Percentiles rank a stretch among this genome's conserved stretches.
Conservation (phyloP, 2,113 vertebrate genomes). For the Donacobius atricapilla region DNA sequence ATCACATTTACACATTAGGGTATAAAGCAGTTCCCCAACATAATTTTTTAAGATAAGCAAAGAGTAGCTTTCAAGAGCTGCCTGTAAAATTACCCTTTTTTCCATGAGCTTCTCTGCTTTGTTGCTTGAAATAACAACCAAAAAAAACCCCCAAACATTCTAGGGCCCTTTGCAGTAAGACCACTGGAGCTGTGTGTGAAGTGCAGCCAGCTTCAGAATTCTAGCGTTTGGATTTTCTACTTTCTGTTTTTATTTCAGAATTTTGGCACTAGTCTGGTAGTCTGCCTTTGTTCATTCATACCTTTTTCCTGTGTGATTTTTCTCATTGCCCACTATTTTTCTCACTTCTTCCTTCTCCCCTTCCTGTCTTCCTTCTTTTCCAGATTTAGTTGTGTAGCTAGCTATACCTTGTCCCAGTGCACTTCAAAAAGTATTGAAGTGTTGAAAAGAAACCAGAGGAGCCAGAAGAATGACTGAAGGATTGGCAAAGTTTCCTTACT, state of each 20-base stretch:
- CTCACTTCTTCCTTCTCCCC: not conserved
- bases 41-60: not conserved
- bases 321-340: not conserved
- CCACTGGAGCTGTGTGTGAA: not conserved
- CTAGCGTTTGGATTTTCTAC: not conserved
- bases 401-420: not conserved
- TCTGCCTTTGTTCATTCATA: not conserved
- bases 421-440: not conserved
- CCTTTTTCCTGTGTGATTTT: not conserved
- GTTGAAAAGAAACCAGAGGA: conserved; percentile 15
- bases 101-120: not conserved
- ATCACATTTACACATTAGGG: not conserved
- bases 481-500: not conserved
- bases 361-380: not conserved
- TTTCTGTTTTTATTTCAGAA: not conserved
- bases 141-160: not conserved
- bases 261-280: not conserved
- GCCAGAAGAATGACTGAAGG: not conserved
- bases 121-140: not conserved
- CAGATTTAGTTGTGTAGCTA: conserved; percentile 11
- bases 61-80: not conserved
- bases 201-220: not conserved
- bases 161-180: not conserved
- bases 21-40: not conserved
- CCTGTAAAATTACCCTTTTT: not conserved